Evolutionary conservation across 2,113 vertebrate genomes (phyloP).

Genomic region (Zosterops pallidus): DNA sequence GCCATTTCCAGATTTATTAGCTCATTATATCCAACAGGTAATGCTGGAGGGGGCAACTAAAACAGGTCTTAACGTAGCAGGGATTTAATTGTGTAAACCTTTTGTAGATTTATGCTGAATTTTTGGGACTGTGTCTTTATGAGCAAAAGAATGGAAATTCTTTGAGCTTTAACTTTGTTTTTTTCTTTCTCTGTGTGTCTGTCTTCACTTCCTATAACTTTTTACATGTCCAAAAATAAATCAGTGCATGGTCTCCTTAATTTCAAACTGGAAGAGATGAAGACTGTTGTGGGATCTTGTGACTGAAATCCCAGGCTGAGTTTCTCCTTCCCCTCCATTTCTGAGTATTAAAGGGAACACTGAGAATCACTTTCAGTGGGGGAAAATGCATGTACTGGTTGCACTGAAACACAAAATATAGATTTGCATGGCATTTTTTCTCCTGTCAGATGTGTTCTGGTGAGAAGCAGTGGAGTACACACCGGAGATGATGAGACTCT

Average conservation of each 20-base stretch:
- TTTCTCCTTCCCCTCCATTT: background rate
- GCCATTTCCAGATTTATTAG: background rate
- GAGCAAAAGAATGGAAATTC: rapidly evolving
- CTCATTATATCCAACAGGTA: background rate
- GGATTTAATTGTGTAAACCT: background rate
- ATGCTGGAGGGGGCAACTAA: background rate
- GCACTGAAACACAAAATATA: background rate
- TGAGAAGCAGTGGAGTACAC: background rate
- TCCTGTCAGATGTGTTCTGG: background rate
- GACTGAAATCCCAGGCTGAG: background rate
- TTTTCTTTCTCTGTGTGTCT: background rate
- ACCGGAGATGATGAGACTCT: background rate
- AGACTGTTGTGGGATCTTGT: background rate
- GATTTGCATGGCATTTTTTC: background rate
- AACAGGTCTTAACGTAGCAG: background rate
- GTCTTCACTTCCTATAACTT: background rate
- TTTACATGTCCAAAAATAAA: background rate
- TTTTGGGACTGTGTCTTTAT: background rate
- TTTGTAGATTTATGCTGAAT: background rate
- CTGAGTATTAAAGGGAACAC: background rate
- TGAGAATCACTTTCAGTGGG: background rate
- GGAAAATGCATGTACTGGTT: background rate
- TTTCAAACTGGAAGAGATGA: background rate
- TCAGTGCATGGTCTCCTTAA: background rate
- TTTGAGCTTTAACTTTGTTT: background rate